phyloP scores from a whole-genome alignment of 2,113 vertebrate species.

The Haemorhous mexicanus region DNA sequence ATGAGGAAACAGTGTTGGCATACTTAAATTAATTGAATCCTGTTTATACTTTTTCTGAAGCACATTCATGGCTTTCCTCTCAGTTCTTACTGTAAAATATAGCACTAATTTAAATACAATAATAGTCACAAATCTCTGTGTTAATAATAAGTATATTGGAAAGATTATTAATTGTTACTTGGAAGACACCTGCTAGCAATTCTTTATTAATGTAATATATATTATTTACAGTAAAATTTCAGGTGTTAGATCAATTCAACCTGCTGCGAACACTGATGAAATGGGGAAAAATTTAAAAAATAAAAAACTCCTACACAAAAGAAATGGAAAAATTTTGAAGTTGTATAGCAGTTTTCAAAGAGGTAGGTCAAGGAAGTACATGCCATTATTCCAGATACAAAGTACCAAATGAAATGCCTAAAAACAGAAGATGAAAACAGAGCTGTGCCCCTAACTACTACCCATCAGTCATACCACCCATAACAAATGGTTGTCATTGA shows the following conservation, averaged over 20 bases:
- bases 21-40: not conserved
- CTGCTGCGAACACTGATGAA: not conserved
- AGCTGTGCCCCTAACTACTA: not conserved
- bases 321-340: not conserved
- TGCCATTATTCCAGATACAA: not conserved
- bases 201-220: not conserved
- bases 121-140: not conserved
- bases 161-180: not conserved
- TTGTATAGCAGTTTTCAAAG: not conserved
- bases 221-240: not conserved
- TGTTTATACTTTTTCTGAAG: not conserved
- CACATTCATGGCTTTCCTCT: not conserved
- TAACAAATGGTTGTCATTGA: not conserved
- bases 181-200: not conserved
- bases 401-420: not conserved
- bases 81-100: not conserved
- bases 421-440: not conserved
- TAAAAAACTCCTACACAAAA: not conserved
- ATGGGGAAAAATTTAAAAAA: not conserved
- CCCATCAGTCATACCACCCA: not conserved
- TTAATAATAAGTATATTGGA: not conserved
- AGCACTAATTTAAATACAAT: not conserved
- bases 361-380: not conserved
- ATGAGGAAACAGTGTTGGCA: not conserved
- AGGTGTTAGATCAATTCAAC: not conserved